Evolutionary conservation across 1,140 invertebrate species (phyloP).

Genomic region (Agrypnia vestita): DNA sequence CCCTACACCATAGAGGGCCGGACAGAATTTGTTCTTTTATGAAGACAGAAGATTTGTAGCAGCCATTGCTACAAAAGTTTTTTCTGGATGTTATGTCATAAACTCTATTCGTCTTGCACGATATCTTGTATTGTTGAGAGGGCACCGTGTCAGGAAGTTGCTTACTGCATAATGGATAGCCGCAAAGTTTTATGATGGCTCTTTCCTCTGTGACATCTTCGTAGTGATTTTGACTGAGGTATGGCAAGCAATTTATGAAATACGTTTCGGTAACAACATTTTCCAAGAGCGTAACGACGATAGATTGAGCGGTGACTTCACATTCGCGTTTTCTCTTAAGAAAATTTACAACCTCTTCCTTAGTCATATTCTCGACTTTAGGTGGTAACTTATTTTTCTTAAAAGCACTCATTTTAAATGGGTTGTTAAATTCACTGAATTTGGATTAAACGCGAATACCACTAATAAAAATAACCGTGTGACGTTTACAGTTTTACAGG

Average conservation of each 20-base stretch:
- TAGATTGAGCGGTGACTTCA: conserved; percentile 76
- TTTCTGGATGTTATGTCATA: conserved; percentile 89
- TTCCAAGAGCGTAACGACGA: conserved; percentile 79
- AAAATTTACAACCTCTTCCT: conserved; percentile 76
- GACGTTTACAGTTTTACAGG: too few species aligned
- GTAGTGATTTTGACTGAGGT: conserved; percentile 84
- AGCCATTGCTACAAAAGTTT: conserved; percentile 87
- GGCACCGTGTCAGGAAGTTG: conserved; percentile 75
- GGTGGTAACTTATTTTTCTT: conserved; percentile 64
- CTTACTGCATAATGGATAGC: conserved; percentile 86
- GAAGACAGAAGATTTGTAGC: conserved; percentile 85
- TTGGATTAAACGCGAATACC: too few species aligned
- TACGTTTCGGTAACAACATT: conserved; percentile 64
- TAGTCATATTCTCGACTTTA: conserved; percentile 70
- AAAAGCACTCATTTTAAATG: conserved; percentile 48
- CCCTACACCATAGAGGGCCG: conserved; percentile 87
- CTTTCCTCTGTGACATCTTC: conserved; percentile 89
- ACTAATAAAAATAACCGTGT: too few species aligned
- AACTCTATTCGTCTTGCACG: conserved; percentile 84
- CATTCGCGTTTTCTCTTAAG: conserved; percentile 80
- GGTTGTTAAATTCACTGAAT: too few species aligned
- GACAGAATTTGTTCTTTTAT: conserved; percentile 86
- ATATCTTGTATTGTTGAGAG: conserved; percentile 86
- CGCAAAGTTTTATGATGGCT: conserved; percentile 83
- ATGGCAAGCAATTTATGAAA: conserved; percentile 73